Conservation (phyloP, 2,113 vertebrate species). For the Spheniscus mendiculus region DNA sequence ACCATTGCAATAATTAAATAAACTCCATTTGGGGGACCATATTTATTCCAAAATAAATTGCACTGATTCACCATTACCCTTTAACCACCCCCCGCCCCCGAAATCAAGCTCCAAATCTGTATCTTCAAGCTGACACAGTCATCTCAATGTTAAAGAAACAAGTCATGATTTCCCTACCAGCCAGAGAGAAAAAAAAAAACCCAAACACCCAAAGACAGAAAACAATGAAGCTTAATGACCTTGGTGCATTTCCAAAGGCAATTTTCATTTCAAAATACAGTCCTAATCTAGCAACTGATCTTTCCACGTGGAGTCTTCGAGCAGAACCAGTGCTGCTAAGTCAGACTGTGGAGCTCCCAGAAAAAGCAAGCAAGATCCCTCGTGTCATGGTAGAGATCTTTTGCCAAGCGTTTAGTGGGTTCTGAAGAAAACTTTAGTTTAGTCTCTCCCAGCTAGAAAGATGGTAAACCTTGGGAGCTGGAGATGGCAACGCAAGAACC, state of each 20-base stretch:
- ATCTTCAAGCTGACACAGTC: background rate
- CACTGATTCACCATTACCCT: background rate
- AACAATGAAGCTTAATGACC: background rate
- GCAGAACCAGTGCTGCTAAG: background rate
- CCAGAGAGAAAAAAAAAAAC: background rate
- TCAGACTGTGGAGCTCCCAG: background rate
- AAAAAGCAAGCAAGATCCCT: background rate
- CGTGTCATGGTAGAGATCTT: background rate
- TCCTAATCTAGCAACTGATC: background rate
- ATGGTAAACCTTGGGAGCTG: background rate
- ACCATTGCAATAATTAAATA: background rate
- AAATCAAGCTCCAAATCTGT: background rate
- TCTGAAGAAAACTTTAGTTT: background rate
- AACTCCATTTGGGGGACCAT: background rate
- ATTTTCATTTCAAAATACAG: background rate
- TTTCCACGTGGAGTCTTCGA: background rate
- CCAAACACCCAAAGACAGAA: background rate
- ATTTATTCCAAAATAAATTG: background rate
- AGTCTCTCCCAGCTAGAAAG: background rate
- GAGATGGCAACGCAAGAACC: background rate
- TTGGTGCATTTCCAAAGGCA: background rate
- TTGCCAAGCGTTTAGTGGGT: background rate
- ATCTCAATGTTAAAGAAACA: background rate
- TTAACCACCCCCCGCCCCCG: background rate
- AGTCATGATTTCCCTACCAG: background rate